phyloP scores from a whole-genome alignment of 2,797 vertebrate species.

The Catamblyrhynchus diadema region DNA sequence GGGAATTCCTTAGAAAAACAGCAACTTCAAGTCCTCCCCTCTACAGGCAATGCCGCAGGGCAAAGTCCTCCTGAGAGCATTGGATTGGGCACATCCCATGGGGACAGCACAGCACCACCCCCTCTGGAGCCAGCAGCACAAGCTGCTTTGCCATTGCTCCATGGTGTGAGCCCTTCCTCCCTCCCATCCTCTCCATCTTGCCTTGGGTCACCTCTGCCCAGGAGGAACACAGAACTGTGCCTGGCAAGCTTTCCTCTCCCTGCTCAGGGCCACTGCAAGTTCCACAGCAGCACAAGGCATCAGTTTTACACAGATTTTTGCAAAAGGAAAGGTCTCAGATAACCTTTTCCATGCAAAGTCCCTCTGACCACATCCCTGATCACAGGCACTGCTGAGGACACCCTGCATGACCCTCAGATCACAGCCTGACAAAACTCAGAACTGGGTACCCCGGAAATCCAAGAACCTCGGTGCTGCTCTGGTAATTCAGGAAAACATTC shows the following conservation, averaged over 20 bases:
- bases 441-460: not conserved
- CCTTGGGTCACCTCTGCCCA: not conserved
- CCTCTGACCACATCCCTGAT: not conserved
- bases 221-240: not conserved
- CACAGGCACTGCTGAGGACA: fast-evolving
- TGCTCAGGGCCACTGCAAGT: not conserved
- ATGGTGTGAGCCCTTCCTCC: not conserved
- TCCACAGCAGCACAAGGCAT: not conserved
- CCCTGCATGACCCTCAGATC: not conserved
- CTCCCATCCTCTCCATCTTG: not conserved
- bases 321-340: not conserved
- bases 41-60: not conserved
- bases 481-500: not conserved
- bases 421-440: not conserved
- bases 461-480: not conserved
- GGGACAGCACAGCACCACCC: not conserved
- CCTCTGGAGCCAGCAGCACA: not conserved
- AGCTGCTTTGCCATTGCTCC: not conserved
- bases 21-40: not conserved
- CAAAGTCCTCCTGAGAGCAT: not conserved
- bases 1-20: not conserved
- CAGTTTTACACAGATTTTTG: not conserved
- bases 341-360: not conserved
- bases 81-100: not conserved
- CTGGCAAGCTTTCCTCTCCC: not conserved